Evolutionary conservation across 1,140 invertebrate genomes (phyloP), one percentile per base, ranked within the genome.

Genomic region (Trialeurodes vaporariorum): DNA sequence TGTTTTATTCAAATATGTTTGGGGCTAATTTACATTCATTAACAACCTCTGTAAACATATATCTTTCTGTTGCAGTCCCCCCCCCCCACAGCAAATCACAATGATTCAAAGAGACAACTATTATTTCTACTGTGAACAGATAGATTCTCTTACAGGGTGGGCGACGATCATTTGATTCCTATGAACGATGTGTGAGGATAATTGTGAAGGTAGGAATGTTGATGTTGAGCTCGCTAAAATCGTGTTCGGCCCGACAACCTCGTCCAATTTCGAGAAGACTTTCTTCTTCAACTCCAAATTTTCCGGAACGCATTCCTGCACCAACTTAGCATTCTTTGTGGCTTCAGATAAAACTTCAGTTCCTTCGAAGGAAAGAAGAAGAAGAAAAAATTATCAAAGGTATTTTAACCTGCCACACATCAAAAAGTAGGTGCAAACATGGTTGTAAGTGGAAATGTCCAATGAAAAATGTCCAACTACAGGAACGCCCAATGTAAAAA

Each of bases 231-330:
- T 95, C 0, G 92, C 92, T 1, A 96, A 75, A 65, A 94, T 91
- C 1, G 87, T 88, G 25, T 83, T 83, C 66, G 83, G 76, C n/a
- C 86, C 83, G 0, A 90, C 84, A 0, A 93, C 76, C 68, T 81
- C 81, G 76, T 98, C 94, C 24, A 97, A 75, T 61, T 90, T 80
- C 66, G 80, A 79, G 75, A 88, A 96, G 2, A 96, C 83, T 76
- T 90, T 87, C 60, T 84, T 83, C 75, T 98, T 98, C 63, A 96
- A 75, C 1, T 92, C 86, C 22, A 97, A 74, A 71, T 86, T 87
- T 80, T 98, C 93, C 21, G 95, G 94, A 0, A 96, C 87, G 79
- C 94, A 96, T 83, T 97, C 94, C 80, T 96, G 89, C 60, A 94
- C 80, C 66, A 92, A 85, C 25, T 88, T 82, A 0, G 91, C 88